Percentiles rank a stretch among this genome's conserved stretches.
These are phyloP conservation scores for Addax nasomaculatus DNA, from an alignment of 2,113 vertebrate genomes.

Conservation along the genomic window DNA sequence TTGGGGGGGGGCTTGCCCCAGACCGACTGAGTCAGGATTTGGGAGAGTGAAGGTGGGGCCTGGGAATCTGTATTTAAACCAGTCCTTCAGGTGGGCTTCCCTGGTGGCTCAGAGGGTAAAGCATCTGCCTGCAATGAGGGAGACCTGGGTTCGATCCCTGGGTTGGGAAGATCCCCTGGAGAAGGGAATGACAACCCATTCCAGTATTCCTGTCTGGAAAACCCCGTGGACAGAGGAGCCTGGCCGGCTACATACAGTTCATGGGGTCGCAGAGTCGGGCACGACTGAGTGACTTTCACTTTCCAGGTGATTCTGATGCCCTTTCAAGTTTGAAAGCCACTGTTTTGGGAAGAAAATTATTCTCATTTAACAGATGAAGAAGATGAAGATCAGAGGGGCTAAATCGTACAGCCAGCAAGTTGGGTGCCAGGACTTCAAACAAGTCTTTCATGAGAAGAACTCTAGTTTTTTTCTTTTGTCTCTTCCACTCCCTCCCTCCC, in stretches of 20 bases:
- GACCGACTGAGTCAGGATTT: not conserved
- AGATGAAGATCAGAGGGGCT: not conserved
- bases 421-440: not conserved
- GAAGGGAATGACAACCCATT: not conserved
- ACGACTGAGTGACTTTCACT: not conserved
- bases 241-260: not conserved
- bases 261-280: not conserved
- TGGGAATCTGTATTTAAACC: not conserved
- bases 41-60: not conserved
- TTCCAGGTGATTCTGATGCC: not conserved
- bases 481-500: not conserved
- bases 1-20: not conserved
- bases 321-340: not conserved
- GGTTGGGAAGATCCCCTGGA: not conserved
- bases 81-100: not conserved
- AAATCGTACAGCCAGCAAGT: not conserved
- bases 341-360: not conserved
- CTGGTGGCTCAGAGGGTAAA: not conserved
- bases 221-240: not conserved
- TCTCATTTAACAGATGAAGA: not conserved
- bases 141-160: not conserved
- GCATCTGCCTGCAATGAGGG: not conserved
- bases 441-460: not conserved
- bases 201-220: not conserved
- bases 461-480: not conserved